Base-by-base conservation (phyloP, 2,888 invertebrate genomes). In the Arctia plantaginis region DNA sequence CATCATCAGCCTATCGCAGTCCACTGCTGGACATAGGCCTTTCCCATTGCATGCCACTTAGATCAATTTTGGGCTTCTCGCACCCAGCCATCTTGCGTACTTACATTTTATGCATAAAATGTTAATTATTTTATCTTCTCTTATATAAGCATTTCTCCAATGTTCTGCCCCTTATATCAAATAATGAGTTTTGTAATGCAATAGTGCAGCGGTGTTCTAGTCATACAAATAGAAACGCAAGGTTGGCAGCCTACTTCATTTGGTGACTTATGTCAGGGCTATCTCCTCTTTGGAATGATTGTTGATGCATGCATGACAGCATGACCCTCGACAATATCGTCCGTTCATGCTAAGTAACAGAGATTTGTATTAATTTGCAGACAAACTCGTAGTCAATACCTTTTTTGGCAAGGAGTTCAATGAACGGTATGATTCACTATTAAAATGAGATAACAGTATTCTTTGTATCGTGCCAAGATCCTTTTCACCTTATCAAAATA, bases 231-330 rank as follows among this genome's bases (percentile, higher is more conserved):
- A 93, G 92, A 92, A 90, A 91, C 85, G 90, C 95, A 95, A 95
- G 95, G 95, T 90, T 90, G 92, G 81, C 94, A 91, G 91, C 90
- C 89, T 94, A 88, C 95, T 95, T 84, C 94, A 93, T 94, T 95
- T 94, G 94, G 95, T 90, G 92, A 90, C 93, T 92, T 90, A 92
- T 95, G 94, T 95, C 95, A 95, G 91, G 95, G 94, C 88, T 92
- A 92, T 89, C 89, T 87, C 89, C 89, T 86, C 88, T 90, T 90
- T 87, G 90, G 88, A 82, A 86, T 83, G 87, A 80, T 86, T 85
- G 77, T 86, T 82, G 83, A 84, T 85, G 82, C 87, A 84, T 80
- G 80, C 75, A 78, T 80, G 85, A 88, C 64, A 67, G 51, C 30
- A 62, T 71, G 67, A 33, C 85, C 84, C 86, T 90, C 86, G 84